Conservation (phyloP, 2,888 invertebrate species). For the Allacma fusca region DNA sequence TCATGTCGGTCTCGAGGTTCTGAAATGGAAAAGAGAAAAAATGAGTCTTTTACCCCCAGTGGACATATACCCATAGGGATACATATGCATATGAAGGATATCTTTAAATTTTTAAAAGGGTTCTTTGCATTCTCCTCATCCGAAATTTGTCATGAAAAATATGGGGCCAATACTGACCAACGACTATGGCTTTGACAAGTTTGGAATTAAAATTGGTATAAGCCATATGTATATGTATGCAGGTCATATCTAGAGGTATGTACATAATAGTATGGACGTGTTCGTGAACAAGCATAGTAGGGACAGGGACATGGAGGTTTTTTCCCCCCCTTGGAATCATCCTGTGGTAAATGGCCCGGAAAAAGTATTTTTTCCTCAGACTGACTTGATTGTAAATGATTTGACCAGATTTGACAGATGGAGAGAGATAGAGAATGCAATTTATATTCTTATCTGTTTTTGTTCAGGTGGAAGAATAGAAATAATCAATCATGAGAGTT, state of each 20-base stretch:
- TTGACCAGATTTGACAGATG: constrained; percentile 39
- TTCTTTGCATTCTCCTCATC: neutral
- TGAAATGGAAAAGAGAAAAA: constrained; percentile 38
- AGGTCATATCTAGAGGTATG: too few species aligned
- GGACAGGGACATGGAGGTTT: too few species aligned
- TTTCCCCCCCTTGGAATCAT: too few species aligned
- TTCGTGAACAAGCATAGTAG: too few species aligned
- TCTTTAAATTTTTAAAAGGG: neutral
- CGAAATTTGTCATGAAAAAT: neutral
- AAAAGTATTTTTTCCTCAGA: neutral
- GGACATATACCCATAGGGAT: neutral
- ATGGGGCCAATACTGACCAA: neutral
- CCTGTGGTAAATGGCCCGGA: neutral
- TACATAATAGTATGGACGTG: too few species aligned
- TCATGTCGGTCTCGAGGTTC: constrained; percentile 49
- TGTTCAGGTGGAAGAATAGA: neutral
- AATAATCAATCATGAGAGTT: constrained; percentile 12
- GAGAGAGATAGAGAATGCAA: constrained; percentile 1
- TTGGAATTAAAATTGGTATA: neutral
- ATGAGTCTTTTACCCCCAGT: neutral
- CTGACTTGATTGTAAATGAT: constrained; percentile 24
- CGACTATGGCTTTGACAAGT: neutral
- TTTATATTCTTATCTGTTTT: neutral
- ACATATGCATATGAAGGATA: neutral
- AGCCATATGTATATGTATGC: too few species aligned